Percentiles rank a stretch among this genome's conserved stretches.
Conservation (phyloP, 2,113 vertebrate genomes). For the Oriolus oriolus region DNA sequence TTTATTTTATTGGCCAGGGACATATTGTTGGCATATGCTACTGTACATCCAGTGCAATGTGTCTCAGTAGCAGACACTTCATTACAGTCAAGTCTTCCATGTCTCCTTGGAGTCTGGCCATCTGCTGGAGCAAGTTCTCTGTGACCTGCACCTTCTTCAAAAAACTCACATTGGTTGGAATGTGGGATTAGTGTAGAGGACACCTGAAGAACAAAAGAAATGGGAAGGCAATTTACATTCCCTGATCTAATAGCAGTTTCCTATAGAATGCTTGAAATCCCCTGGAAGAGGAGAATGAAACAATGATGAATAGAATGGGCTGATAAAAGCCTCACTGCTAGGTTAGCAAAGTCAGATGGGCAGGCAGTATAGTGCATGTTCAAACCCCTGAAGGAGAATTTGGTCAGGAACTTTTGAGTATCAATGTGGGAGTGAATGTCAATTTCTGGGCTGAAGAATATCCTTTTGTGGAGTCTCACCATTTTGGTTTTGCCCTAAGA, state of each 20-base stretch:
- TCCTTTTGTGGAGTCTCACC: background rate
- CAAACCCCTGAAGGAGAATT: background rate
- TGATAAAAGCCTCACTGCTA: background rate
- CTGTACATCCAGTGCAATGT: background rate
- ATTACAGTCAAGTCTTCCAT: background rate
- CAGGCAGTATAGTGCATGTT: background rate
- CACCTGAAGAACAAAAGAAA: background rate
- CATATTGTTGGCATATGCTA: background rate
- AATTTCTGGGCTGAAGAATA: background rate
- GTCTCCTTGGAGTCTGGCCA: background rate
- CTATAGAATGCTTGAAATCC: background rate
- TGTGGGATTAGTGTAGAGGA: background rate
- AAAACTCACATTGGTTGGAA: background rate
- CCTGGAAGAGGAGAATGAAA: background rate
- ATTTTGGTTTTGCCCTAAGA: background rate
- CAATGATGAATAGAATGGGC: background rate
- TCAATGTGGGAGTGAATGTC: background rate
- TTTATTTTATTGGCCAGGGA: background rate
- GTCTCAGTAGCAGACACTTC: background rate
- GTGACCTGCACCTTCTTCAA: background rate
- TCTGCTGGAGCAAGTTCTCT: background rate
- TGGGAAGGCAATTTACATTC: background rate
- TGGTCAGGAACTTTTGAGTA: background rate
- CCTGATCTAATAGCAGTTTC: background rate
- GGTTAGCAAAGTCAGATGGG: background rate